Evolutionary conservation across 2,113 vertebrate species (phyloP), one percentile per base, ranked within the genome.

Genomic region (Etheostoma cragini): DNA sequence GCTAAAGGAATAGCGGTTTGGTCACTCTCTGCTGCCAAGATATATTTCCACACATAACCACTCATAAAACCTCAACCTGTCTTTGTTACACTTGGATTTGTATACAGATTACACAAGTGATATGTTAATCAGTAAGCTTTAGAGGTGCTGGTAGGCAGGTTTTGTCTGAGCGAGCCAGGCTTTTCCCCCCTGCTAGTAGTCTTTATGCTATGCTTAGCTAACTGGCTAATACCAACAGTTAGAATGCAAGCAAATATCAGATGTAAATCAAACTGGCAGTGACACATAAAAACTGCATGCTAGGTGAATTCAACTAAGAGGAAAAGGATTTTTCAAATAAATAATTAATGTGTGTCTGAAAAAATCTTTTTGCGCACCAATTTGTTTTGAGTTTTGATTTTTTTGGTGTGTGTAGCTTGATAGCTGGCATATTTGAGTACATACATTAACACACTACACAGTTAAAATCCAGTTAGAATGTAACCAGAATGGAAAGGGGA

Each of bases 161-260:
- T 22, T 24, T 50, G 2, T 61, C 21, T 11, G 26, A 49, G 19
- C 11, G 19, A 63, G 30, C 30, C 30, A 19, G 5, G 2, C 13
- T 14, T 30, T 24, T 19, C 1, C 15, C 14, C 2, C 19, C 45
- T 61, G 26, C 1, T 50, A 16, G 26, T 21, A 16, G 2, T 35
- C 46, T 50, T 61, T 35, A 49, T 72, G 45, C 56, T 50, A 72
- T 16, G 68, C 33, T 56, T 56, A 56, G 56, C 70, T 61, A 58
- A 22, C 19, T 30, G 17, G 17, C 22, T 21, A 11, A 42, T 42
- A 42, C 38, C 38, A 42, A 8, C 49, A 50, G 49, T 50, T 19
- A 50, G 49, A 7, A 19, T 19, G 21, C 17, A 50, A 8, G 49
- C 6, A 50, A 50, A 19, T 50, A 50, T 50, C 49, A 50, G 49